Evolutionary conservation across 2,113 vertebrate genomes (phyloP), one percentile per base, ranked within the genome.

Genomic region (Nothobranchius furzeri): DNA sequence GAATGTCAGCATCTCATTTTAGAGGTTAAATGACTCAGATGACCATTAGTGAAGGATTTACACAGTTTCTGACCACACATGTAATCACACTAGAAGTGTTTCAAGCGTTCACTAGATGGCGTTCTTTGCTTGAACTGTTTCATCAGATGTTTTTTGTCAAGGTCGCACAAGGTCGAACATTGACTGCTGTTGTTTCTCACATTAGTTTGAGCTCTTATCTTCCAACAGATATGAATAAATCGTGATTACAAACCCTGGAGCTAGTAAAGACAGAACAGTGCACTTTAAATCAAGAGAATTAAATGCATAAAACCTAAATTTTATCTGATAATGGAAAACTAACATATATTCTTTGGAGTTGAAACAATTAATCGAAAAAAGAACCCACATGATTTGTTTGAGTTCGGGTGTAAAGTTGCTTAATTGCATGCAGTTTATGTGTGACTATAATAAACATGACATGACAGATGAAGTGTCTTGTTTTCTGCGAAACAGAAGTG

Each of bases 51-150:
- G 43, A 9, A 13, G 14, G 14, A 15, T 2, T 11, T 45, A 10
- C 43, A 45, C 57, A 62, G 43, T 11, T 58, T 30, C 30, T 30
- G 30, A 30, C 30, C 30, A 30, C 4, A 30, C 30, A 30, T 30
- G 30, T 3, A 30, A 30, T 30, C 30, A 30, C 30, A 25, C 1
- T 30, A 7, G 47, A 12, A 70, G n/a, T 63, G 42, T 49, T 60
- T 42, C 25, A 11, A 35, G 15, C 43, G 40, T 55, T 56, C 89
- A 82, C 85, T 81, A 90, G 87, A 86, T 88, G 87, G 86, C 24
- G 58, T 65, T 81, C 45, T 79, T 65, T 56, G 63, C 86, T 77
- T 78, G 59, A 78, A 67, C 45, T 68, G 56, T 68, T 46, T 50
- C 11, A 56, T 68, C 56, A 81, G 64, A 68, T 71, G 25, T 14